phyloP scores from a whole-genome alignment of 1,140 invertebrate species.

The Amyelois transitella region DNA sequence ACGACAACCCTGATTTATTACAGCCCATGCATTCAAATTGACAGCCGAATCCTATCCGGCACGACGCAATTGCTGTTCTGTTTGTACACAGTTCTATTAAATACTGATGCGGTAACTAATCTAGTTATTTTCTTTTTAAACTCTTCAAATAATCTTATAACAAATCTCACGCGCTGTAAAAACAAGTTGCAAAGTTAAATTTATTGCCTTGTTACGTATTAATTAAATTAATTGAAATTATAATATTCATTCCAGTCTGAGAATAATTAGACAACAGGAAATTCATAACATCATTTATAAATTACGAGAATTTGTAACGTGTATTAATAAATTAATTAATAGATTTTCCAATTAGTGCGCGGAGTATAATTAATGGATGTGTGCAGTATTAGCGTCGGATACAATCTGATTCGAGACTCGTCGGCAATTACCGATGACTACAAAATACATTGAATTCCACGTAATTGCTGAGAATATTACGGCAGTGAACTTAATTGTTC shows the following conservation, averaged over 20 bases:
- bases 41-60: slow-evolving; percentile 25
- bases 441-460: slow-evolving; percentile 70
- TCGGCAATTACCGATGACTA: slow-evolving; percentile 64
- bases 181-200: neutral
- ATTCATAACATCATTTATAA: slow-evolving; percentile 12
- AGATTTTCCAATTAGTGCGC: slow-evolving; percentile 67
- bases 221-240: neutral
- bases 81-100: neutral
- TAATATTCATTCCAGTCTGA: neutral
- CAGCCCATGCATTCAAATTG: slow-evolving; percentile 42
- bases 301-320: slow-evolving; percentile 14
- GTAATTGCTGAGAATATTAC: slow-evolving; percentile 73
- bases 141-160: neutral
- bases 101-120: neutral
- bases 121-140: neutral
- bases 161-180: neutral
- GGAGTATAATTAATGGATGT: slow-evolving; percentile 66
- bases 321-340: slow-evolving; percentile 51
- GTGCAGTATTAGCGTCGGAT: slow-evolving; percentile 62
- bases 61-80: neutral
- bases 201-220: neutral
- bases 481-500: slow-evolving; percentile 72
- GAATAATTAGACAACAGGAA: slow-evolving; percentile 12
- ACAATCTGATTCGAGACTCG: slow-evolving; percentile 65
- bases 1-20: slow-evolving; percentile 55